Evolutionary conservation across 2,797 vertebrate genomes (phyloP), one percentile per base, ranked within the genome.

Genomic region (Staurois parvus): DNA sequence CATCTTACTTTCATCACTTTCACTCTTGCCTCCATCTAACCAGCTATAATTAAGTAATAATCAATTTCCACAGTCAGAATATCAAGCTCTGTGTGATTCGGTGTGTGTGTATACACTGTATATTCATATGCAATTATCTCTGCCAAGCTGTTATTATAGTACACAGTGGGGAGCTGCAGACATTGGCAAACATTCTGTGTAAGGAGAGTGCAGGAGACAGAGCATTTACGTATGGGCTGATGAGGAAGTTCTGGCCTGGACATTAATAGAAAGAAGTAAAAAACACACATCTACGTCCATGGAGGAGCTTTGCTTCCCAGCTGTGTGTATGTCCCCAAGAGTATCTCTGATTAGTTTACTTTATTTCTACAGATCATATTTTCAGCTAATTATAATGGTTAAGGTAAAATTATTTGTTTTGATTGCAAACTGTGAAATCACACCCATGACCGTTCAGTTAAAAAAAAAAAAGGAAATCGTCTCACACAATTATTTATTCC

Each of bases 11-110:
- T 7, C 19, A 52, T 52, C 52, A n/a, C 62, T 77, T 59, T 59
- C 21, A 59, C 52, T 24, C 52, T 24, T 59, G 52, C 52, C 19
- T 59, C 52, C 21, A 59, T 59, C 19, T 59, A 59, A 77, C 9
- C 76, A 78, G 24, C 59, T 78, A 78, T 78, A 78, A 78, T 42
- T 66, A 40, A 30, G 32, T n/a, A 42, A 40, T 34, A 42, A 26
- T 40, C 24, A 17, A 26, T 66, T 77, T 78, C 59, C 62, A 67
- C 30, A 62, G 59, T 34, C 32, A 66, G 24, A 66, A 78, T 66
- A 40, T 78, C 59, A 78, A 67, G 62, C 62, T 66, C n/a, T 64
- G 17, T 78, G 10, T 78, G 6, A 66, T 78, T 10, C 56, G 37
- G 52, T 17, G 3, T 32, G 19, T 26, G 8, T 26, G 11, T 17